phyloP scores from a whole-genome alignment of 2,888 invertebrate genomes.

The Epiblema foenella region DNA sequence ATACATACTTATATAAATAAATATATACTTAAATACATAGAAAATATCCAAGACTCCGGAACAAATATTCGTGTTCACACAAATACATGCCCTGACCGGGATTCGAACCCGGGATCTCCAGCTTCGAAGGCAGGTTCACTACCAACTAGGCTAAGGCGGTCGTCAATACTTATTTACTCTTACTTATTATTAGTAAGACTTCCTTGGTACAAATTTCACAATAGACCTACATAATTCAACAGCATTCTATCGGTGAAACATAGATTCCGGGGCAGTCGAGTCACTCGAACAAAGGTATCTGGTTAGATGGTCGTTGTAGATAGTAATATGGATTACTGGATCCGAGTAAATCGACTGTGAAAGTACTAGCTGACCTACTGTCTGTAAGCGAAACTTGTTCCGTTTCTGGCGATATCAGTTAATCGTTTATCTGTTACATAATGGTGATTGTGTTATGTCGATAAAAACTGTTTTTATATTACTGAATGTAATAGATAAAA shows the following conservation, averaged over 20 bases:
- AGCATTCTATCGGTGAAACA: conserved; percentile 42
- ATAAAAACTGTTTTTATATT: conserved; percentile 1
- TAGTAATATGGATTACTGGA: conserved; percentile 34
- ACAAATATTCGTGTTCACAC: no score
- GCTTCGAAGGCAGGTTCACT: no score
- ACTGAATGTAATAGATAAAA: not conserved
- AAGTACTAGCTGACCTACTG: conserved; percentile 41
- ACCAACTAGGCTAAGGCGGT: no score
- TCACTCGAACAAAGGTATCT: conserved; percentile 59
- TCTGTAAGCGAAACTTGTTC: conserved; percentile 25
- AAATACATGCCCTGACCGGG: no score
- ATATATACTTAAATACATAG: no score
- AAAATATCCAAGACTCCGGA: no score
- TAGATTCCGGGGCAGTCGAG: conserved; percentile 33
- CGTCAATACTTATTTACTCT: no score
- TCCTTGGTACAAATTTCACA: conserved; percentile 33
- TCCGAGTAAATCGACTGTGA: conserved; percentile 39
- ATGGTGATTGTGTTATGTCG: not conserved
- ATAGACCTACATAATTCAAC: conserved; percentile 29
- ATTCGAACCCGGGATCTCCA: no score
- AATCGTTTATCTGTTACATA: conserved; percentile 20
- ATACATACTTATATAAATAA: no score
- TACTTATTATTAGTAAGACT: no score
- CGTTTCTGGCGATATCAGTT: conserved; percentile 1
- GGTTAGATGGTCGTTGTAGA: conserved; percentile 45